Evolutionary conservation across 2,888 invertebrate species (phyloP), one percentile per base, ranked within the genome.

Genomic region (Rhagophthalmus giganteus): DNA sequence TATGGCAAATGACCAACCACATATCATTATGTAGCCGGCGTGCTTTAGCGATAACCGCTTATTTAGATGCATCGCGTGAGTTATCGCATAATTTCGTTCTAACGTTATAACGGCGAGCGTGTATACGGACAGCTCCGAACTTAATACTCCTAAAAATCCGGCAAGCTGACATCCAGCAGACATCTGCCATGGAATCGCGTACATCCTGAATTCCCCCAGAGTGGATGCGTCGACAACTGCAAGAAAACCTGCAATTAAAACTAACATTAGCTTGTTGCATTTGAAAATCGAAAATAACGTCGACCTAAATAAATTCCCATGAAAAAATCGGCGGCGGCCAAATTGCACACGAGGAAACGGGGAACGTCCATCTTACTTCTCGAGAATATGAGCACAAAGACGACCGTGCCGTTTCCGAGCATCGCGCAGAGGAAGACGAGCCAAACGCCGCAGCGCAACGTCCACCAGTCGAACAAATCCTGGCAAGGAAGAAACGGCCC

Each of bases 401-500:
- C 93, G 6, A 97, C 96, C 0, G 91, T 91, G 32, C 94, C 95
- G 74, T 98, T 98, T 57, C 98, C 98, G 38, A 97, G 81, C 78
- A 98, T 85, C 27, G 97, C 95, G 64, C 96, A 80, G 47, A 97
- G 82, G 76, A 97, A 97, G 31, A 98, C 95, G 9, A 94, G 87
- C 97, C 98, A 98, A 38, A 97, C 94, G 11, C 96, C 95, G 72
- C 95, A 96, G 28, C 95, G 84, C 63, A 96, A 77, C 2, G 94
- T 94, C 96, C 96, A 96, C 95, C 95, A 96, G 71, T 95, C 95
- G 74, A 97, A 96, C 44, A 96, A 80, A 74, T 96, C 96, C 69
- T 91, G 89, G 74, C 96, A 97, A 2, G 96, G 96, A 68, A 95
- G 79, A 77, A 96, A 96, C 2, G 96, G 95, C 82, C 89, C 90